phyloP scores from a whole-genome alignment of 2,888 invertebrate species.

The Drosophila ochracea region DNA sequence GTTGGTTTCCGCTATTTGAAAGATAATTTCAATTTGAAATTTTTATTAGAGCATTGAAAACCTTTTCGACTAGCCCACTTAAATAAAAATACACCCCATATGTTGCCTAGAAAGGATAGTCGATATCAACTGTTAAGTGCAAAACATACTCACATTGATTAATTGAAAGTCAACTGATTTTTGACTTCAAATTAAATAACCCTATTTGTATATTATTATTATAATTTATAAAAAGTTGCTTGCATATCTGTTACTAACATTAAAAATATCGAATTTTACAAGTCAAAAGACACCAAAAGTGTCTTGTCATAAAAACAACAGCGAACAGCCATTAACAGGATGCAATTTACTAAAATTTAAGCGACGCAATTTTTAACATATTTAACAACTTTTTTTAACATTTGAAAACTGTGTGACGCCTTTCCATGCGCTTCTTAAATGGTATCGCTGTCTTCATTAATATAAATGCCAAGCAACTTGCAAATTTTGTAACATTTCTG shows the following conservation, averaged over 20 bases:
- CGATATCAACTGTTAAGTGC: background rate
- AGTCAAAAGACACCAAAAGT: background rate
- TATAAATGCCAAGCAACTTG: constrained; percentile 15
- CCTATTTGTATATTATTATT: background rate
- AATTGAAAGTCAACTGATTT: background rate
- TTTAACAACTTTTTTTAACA: background rate
- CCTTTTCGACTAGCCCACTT: constrained; percentile 1
- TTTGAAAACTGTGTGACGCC: background rate
- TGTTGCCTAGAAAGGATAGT: background rate
- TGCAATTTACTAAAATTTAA: background rate
- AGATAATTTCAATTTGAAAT: constrained; percentile 29
- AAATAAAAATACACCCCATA: background rate
- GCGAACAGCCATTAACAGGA: background rate
- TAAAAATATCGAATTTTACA: background rate
- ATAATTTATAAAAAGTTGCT: no score
- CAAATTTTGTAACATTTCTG: constrained; percentile 17
- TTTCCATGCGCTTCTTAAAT: constrained; percentile 12
- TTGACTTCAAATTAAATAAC: background rate
- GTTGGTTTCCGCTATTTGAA: constrained; percentile 19
- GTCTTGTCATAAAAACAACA: background rate
- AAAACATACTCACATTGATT: background rate
- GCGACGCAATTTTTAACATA: background rate
- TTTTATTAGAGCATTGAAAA: constrained; percentile 20
- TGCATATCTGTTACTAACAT: background rate
- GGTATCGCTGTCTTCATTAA: constrained; percentile 1